A percentile compares a stretch with the other conserved stretches of the same genome.
Evolutionary conservation across 2,888 invertebrate species (phyloP).

Genomic region (Limnephilus rhombicus): DNA sequence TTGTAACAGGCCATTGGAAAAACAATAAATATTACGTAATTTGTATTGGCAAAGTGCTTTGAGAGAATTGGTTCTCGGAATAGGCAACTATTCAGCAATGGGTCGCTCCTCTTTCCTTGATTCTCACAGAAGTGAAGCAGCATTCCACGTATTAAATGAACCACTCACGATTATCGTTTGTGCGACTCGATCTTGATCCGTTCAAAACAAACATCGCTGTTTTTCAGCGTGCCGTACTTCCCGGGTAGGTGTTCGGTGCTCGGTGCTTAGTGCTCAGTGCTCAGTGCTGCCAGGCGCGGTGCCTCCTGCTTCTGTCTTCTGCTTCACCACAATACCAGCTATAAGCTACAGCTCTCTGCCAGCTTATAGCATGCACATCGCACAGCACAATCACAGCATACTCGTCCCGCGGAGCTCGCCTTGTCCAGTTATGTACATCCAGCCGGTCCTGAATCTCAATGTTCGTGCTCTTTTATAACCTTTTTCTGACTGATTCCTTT

Average conservation of each 20-base stretch:
- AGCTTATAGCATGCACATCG: background rate
- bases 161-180: constrained; percentile 46
- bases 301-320: background rate
- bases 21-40: background rate
- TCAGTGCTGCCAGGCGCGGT: background rate
- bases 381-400: background rate
- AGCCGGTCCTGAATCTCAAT: constrained; percentile 11
- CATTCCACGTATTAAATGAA: constrained; percentile 47
- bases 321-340: background rate
- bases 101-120: constrained; percentile 21
- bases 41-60: background rate
- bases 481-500: constrained; percentile 25
- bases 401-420: background rate
- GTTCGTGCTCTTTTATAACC: background rate
- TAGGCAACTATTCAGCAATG: constrained; percentile 5
- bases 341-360: background rate
- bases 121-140: constrained; percentile 34
- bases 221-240: constrained; percentile 32
- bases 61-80: background rate
- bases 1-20: background rate
- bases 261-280: background rate
- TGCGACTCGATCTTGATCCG: constrained; percentile 33
- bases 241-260: background rate
- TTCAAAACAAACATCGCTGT: constrained; percentile 45
- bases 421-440: constrained; percentile 9